These are phyloP conservation scores for Cyclopterus lumpus DNA, from an alignment of 2,797 vertebrate species.

Conservation along the genomic window DNA sequence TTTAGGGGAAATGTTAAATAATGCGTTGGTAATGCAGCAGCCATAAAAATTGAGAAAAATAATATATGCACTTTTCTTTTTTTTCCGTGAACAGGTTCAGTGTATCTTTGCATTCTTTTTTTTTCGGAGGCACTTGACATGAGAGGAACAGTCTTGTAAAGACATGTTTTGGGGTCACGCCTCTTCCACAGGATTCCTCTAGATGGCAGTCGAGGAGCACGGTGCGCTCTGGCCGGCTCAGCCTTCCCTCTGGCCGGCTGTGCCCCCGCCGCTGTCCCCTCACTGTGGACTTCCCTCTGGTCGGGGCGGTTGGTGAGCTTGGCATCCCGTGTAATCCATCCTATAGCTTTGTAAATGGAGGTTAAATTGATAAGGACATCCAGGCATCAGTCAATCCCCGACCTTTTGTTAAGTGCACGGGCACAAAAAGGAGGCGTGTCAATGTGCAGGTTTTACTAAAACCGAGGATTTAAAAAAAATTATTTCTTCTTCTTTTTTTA, in stretches of 20 bases:
- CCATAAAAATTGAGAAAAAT: neutral
- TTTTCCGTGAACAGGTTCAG: neutral
- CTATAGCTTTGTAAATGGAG: slow-evolving; percentile 71
- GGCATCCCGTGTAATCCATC: slow-evolving; percentile 65
- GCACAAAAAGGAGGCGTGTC: slow-evolving; percentile 47
- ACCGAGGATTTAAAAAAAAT: slow-evolving; percentile 15
- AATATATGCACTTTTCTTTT: too few species aligned
- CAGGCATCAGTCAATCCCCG: slow-evolving; percentile 61
- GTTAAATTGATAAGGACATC: slow-evolving; percentile 77
- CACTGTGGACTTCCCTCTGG: slow-evolving; percentile 35
- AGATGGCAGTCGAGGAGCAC: slow-evolving; percentile 80
- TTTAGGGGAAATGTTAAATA: neutral
- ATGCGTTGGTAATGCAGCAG: neutral
- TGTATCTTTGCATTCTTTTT: neutral
- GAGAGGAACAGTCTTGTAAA: neutral
- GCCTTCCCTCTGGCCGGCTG: neutral
- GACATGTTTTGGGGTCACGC: neutral
- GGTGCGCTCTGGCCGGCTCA: neutral
- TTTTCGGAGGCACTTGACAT: neutral
- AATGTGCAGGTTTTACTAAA: slow-evolving; percentile 25
- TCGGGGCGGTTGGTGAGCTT: slow-evolving; percentile 53
- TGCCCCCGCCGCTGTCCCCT: slow-evolving; percentile 24
- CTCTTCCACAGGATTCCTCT: slow-evolving; percentile 54
- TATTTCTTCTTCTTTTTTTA: neutral
- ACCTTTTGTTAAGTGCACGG: slow-evolving; percentile 65